Evolutionary conservation across 1,140 invertebrate genomes (phyloP), one percentile per base, ranked within the genome.

Genomic region (Bombus sylvicola): DNA sequence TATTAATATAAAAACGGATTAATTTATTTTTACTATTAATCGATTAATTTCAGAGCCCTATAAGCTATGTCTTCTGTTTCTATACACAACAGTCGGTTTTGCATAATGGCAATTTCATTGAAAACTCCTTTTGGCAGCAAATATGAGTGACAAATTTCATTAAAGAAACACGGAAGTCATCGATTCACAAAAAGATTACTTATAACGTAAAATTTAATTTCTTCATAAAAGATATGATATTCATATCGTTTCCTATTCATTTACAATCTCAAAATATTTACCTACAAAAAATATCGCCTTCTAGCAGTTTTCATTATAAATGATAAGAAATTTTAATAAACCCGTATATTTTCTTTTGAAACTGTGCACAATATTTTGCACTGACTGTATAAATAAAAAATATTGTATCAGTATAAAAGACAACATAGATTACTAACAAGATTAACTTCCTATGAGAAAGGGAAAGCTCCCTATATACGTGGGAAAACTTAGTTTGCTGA

Each of bases 401-500:
- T 9, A 78, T 80, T 18, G n/a, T 73, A 74, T 66, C 31, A 41
- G 22, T 73, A 62, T 64, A 43, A 80, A 53, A 47, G 25, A 31
- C 34, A 71, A 77, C 37, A 68, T 68, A 77, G 80, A 89, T 87
- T 74, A 69, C 59, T 72, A 75, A 83, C 75, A 80, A 83, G 87
- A 86, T 82, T 69, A 69, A 69, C 81, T 80, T 68, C 66, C 57
- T 64, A 81, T 75, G 88, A 86, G 74, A 90, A 86, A 90, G 66
- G 73, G 81, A 90, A 86, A 90, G 68, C 77, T 85, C 71, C 72
- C 43, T 37, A 47, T 57, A 62, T 22, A 62, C 43, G 64, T 86
- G 76, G 34, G 69, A 90, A 74, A 91, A 79, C 66, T 78, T 34
- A 84, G 68, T 88, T 90, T 81, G 77, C 57, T 77, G 83, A 79